Conservation (phyloP, 2,113 vertebrate genomes). For the Gorsachius goisagi region DNA sequence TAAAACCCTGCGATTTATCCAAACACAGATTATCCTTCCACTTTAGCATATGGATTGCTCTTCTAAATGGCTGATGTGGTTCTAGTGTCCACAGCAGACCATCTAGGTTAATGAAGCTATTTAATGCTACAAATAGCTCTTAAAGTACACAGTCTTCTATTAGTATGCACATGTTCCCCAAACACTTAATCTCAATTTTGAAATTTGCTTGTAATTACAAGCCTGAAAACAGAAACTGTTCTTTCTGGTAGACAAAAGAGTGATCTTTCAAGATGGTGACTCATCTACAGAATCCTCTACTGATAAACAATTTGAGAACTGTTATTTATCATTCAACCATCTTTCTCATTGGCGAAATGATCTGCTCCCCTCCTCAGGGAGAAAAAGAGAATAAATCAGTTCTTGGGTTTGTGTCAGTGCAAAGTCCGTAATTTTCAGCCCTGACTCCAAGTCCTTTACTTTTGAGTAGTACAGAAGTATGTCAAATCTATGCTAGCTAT, state of each 20-base stretch:
- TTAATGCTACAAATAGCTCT: not conserved
- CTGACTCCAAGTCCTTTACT: not conserved
- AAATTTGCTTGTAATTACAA: not conserved
- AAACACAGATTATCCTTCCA: not conserved
- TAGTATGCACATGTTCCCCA: not conserved
- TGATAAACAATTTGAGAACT: not conserved
- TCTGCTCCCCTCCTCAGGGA: not conserved
- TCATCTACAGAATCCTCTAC: not conserved
- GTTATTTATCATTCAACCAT: not conserved
- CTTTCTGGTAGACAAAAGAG: not conserved
- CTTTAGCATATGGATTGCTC: rapidly evolving
- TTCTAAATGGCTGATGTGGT: not conserved
- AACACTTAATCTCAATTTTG: not conserved
- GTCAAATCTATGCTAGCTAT: not conserved
- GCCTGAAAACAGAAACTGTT: not conserved
- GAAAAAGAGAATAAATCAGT: not conserved
- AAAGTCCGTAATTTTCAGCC: not conserved
- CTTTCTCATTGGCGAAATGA: not conserved
- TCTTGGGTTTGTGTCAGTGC: not conserved
- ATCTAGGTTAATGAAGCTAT: not conserved
- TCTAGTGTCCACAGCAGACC: not conserved
- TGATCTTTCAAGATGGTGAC: not conserved
- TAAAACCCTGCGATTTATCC: not conserved
- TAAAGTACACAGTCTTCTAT: not conserved
- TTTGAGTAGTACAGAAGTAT: not conserved